Base-by-base conservation (phyloP, 2,113 vertebrate genomes). In the Garra rufa region DNA sequence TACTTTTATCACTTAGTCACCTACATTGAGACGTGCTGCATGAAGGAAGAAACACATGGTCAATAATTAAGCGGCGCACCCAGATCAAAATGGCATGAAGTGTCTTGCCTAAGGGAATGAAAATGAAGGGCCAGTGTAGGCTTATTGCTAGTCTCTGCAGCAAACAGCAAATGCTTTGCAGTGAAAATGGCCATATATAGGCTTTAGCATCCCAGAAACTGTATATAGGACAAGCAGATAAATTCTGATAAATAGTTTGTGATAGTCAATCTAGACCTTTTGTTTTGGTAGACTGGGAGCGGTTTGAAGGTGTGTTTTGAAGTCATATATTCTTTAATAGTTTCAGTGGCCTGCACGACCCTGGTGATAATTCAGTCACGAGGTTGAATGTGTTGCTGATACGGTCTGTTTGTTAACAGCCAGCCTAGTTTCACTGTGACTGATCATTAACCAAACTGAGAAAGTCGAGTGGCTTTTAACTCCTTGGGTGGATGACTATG, bases 371-470 rank as follows among this genome's bases (percentile, higher is more conserved):
- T 59, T 70, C 38, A 71, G 86, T 87, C 81, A 85, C 24, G 0
- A 67, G 71, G 67, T 76, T 30, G 65, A 73, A 79, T 61, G 65
- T 26, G 21, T 76, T 30, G 26, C 63, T 86, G 80, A 78, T 86
- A 86, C 28, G 28, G 34, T 59, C 63, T 86, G 73, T 83, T 77
- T 86, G 59, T 61, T 57, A 61, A 34, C 15, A 8, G 59, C 8
- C 50, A 63, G 75, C 88, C 87, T 77, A 41, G 95, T 97, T 97
- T 97, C 95, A 88, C 90, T 94, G 88, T 88, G 6, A 88, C 85
- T 94, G 94, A 96, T 96, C 63, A 97, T 97, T 97, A 97, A 96
- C 95, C 34, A 28, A 55, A 61, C 6, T 73, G 83, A 86, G 73
- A 87, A 86, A 80, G 43, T 30, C 38, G 79, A 81, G 75, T 73